Conservation (phyloP, 2,113 vertebrate genomes). For the Chaenocephalus aceratus region DNA sequence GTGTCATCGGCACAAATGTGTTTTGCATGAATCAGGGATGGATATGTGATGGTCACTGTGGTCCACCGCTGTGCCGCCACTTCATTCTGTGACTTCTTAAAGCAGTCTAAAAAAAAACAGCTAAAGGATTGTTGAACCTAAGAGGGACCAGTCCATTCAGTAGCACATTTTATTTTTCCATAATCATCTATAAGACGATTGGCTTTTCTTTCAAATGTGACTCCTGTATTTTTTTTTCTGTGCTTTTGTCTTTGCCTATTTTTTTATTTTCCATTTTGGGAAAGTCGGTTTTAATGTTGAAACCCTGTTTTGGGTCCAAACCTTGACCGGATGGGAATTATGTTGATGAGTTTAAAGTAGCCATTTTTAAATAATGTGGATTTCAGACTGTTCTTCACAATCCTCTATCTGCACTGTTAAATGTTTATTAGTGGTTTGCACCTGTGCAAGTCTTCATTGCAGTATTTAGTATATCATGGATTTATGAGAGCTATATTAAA, state of each 20-base stretch:
- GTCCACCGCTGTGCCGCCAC: slow-evolving; percentile 46
- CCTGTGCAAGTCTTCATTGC: slow-evolving; percentile 23
- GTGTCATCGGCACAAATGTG: slow-evolving; percentile 8
- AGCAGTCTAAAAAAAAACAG: slow-evolving; percentile 22
- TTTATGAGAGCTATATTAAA: neutral
- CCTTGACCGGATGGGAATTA: neutral
- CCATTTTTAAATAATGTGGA: slow-evolving; percentile 14
- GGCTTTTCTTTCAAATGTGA: slow-evolving; percentile 52
- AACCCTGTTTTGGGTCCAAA: slow-evolving; percentile 67
- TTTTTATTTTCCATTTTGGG: slow-evolving; percentile 77
- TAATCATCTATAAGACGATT: slow-evolving; percentile 53
- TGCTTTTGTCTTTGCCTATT: slow-evolving; percentile 40
- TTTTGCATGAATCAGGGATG: slow-evolving; percentile 30
- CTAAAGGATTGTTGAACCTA: slow-evolving; percentile 15
- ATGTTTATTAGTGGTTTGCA: slow-evolving; percentile 6
- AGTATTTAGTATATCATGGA: neutral
- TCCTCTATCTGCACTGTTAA: slow-evolving; percentile 15
- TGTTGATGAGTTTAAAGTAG: slow-evolving; percentile 16
- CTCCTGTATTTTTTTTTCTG: slow-evolving; percentile 15
- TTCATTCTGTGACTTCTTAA: slow-evolving; percentile 26
- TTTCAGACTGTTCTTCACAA: slow-evolving; percentile 10
- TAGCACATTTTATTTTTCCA: slow-evolving; percentile 54
- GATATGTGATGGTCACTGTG: slow-evolving; percentile 51
- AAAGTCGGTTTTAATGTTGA: slow-evolving; percentile 66
- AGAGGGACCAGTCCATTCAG: slow-evolving; percentile 75